Conservation (phyloP, 2,113 vertebrate species). For the Rhinolophus ferrumequinum region DNA sequence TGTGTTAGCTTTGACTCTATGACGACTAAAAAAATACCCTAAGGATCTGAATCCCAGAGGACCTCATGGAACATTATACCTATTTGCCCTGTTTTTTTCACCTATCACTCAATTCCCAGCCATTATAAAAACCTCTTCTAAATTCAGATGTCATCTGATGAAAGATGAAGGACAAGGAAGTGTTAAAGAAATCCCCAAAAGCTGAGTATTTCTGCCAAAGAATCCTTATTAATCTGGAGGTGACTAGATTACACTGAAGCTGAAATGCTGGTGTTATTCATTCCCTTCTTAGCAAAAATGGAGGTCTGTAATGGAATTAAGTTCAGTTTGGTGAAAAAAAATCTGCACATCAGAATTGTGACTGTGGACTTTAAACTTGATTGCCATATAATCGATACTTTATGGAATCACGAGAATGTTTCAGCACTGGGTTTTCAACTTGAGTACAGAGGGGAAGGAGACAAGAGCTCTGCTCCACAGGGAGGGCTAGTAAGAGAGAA, state of each 20-base stretch:
- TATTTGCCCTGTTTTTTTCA: neutral
- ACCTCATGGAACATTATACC: neutral
- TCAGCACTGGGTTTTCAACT: neutral
- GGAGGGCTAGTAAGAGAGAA: neutral
- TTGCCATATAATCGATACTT: neutral
- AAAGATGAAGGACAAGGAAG: neutral
- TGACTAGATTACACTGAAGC: neutral
- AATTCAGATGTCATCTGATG: neutral
- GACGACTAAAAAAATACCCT: neutral
- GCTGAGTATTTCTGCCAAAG: neutral
- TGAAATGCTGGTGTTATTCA: neutral
- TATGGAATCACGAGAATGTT: neutral
- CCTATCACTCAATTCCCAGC: neutral
- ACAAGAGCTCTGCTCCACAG: neutral
- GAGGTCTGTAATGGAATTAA: neutral
- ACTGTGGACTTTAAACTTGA: neutral
- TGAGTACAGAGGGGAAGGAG: neutral
- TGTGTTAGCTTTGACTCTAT: neutral
- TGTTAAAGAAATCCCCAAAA: neutral
- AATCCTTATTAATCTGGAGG: neutral
- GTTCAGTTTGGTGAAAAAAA: neutral
- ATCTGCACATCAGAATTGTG: neutral
- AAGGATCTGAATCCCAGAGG: neutral
- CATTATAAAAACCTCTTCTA: neutral
- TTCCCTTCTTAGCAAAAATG: neutral